Evolutionary conservation across 92 coral and sea anemone species (phyloP).

Genomic region (Porites divaricata): DNA sequence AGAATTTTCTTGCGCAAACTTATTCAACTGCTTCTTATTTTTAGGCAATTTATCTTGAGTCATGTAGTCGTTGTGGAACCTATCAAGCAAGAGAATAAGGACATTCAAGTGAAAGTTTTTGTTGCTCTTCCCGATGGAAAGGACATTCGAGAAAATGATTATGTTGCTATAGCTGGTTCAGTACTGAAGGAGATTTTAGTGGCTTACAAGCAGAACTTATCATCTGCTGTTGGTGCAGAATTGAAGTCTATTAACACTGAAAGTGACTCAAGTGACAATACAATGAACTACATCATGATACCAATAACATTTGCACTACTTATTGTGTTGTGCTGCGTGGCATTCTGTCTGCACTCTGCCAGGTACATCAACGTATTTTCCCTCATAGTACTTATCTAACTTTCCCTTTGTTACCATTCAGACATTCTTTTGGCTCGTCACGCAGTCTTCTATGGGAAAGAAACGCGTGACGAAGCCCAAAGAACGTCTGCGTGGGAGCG

Average conservation of each 20-base stretch:
- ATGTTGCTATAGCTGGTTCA: slow-evolving; percentile 50
- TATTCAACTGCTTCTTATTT: slow-evolving; percentile 1
- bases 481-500: no score
- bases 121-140: slow-evolving; percentile 55
- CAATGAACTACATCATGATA: slow-evolving; percentile 78
- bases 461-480: no score
- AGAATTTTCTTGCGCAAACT: neutral
- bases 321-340: slow-evolving; percentile 54
- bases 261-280: slow-evolving; percentile 23
- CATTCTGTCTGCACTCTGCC: slow-evolving; percentile 67
- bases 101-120: slow-evolving; percentile 53
- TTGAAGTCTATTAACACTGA: slow-evolving; percentile 34
- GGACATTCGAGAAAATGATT: slow-evolving; percentile 57
- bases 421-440: no score
- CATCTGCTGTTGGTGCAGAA: slow-evolving; percentile 49
- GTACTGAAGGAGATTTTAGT: slow-evolving; percentile 39
- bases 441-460: no score
- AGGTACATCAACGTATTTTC: slow-evolving; percentile 58
- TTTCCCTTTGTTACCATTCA: no score
- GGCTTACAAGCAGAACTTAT: slow-evolving; percentile 34
- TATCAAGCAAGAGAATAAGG: slow-evolving; percentile 48
- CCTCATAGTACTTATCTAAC: neutral
- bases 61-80: slow-evolving; percentile 37
- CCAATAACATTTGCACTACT: slow-evolving; percentile 71
- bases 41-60: slow-evolving; percentile 38